Conservation (phyloP, 2,888 invertebrate genomes). For the Caprella mutica region DNA sequence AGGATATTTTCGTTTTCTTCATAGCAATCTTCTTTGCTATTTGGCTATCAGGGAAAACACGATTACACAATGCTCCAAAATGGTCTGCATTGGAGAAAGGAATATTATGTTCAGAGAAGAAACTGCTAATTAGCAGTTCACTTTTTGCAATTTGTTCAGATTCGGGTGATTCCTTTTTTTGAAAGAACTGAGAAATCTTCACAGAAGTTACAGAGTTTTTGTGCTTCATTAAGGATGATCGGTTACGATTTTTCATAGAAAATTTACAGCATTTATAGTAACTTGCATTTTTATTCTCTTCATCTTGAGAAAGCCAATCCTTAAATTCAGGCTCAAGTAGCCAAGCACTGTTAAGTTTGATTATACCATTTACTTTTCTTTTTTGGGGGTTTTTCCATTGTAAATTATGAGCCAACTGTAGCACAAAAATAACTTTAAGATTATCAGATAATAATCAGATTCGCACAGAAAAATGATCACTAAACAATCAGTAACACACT, state of each 20-base stretch:
- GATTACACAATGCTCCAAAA: background rate
- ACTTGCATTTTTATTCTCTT: background rate
- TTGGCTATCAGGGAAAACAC: background rate
- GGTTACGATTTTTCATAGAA: background rate
- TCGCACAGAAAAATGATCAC: too few relatives aligned
- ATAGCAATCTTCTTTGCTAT: background rate
- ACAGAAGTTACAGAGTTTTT: background rate
- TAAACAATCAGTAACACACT: too few relatives aligned
- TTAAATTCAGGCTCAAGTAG: background rate
- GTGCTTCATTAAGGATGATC: background rate
- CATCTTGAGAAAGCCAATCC: background rate
- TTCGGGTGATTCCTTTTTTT: too few relatives aligned
- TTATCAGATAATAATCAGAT: too few relatives aligned
- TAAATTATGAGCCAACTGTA: background rate
- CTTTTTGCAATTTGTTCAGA: background rate
- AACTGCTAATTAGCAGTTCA: background rate
- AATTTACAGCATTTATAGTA: background rate
- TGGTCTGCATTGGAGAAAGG: conserved; percentile 1
- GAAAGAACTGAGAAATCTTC: too few relatives aligned
- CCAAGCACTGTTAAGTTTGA: background rate
- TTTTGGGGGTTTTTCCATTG: background rate
- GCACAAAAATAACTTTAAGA: too few relatives aligned
- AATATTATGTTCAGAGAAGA: background rate
- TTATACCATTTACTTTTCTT: background rate
- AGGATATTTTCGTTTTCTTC: background rate